A percentile compares a stretch with the other conserved stretches of the same genome.
Conservation (phyloP, 2,888 invertebrate genomes). For the Synergus japonicus region DNA sequence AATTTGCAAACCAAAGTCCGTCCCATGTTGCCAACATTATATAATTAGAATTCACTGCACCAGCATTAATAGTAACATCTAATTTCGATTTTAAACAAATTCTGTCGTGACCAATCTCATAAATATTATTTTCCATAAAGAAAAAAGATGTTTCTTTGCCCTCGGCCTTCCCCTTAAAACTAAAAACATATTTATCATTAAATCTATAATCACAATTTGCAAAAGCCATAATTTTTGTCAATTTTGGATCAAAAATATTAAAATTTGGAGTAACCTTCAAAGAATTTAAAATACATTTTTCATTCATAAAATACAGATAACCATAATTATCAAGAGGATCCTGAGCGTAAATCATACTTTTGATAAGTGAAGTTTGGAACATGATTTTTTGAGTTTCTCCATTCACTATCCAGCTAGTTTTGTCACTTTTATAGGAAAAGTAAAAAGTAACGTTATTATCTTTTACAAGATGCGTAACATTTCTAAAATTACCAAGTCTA, state of each 20-base stretch:
- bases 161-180: not conserved
- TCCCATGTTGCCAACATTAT: not conserved
- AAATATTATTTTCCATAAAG: not conserved
- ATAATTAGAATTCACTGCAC: not conserved
- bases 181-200: not conserved
- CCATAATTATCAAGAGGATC: not conserved
- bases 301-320: not conserved
- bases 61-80: not conserved
- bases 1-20: not conserved
- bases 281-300: not conserved
- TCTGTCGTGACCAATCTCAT: not conserved
- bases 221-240: not conserved
- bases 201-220: not conserved
- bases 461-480: not conserved
- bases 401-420: not conserved
- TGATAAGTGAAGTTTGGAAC: not conserved
- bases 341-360: not conserved
- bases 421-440: not conserved
- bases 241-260: not conserved
- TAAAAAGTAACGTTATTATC: not conserved
- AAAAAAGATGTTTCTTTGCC: not conserved
- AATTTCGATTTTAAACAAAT: not conserved
- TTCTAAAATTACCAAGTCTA: not conserved
- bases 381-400: not conserved
- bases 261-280: not conserved